Base-by-base conservation (phyloP, 2,888 invertebrate genomes). In the Ecdyonurus torrentis region DNA sequence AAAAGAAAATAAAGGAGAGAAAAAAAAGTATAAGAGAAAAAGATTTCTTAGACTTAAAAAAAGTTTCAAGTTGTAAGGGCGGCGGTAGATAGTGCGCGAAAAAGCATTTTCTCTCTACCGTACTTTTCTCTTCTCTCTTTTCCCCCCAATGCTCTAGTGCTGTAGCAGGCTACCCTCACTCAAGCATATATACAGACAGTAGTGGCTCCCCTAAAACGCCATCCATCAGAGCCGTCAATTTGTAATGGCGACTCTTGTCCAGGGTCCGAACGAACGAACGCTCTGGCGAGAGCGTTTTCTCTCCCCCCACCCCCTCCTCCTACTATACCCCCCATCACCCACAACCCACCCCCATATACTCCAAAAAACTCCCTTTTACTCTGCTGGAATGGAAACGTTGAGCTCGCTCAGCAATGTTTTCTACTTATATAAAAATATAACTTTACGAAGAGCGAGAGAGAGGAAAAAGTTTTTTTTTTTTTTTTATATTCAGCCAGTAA, bases 211-310 rank as follows among this genome's bases (percentile, higher is more conserved):
- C 59, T 58, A 10, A 5, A 25, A 52, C 71, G 72, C 74, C 76
- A 78, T 78, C 77, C 77, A 78, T 78, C 78, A 78, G 76, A 73
- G 74, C 76, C 77, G 78, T 78, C 78, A 78, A 75, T 75, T 75
- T 76, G 75, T 77, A 77, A 77, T 77, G 77, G 77, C 75, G 55
- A 37, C 37, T 15, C 37, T 37, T 23, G 23, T 23, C 23, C 24
- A 2, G n/a, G 15, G 15, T 58, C 58, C 20, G 2, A 58, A n/a
- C 58, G 3, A 2, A 15, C 58, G 2, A 2, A n/a, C 18, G 22
- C 18, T 58, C 3, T 1, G 15, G 15, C 20, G 7, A n/a, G 15
- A 22, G 15, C 1, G 15, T 58, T 23, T 58, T n/a, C 58, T 2
- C n/a, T 58, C 19, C n/a, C n/a, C n/a, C n/a, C 22, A 3, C 24